Percentiles rank a stretch among this genome's conserved stretches.
Evolutionary conservation across 2,113 vertebrate species (phyloP).

Genomic region (Chaetops frenatus): DNA sequence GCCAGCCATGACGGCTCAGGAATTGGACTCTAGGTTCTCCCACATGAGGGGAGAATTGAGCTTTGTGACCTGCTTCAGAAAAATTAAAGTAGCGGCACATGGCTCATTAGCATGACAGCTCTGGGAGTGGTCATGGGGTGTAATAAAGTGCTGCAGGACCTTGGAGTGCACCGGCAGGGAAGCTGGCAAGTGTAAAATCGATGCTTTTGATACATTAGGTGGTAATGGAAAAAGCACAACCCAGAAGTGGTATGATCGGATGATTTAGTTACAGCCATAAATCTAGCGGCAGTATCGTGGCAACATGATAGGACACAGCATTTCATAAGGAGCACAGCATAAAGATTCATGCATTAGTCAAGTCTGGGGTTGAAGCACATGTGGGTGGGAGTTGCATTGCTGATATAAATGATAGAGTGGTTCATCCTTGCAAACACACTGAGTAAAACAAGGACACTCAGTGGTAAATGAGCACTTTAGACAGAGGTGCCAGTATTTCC

Average conservation of each 20-base stretch:
- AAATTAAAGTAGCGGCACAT: slow-evolving; percentile 9
- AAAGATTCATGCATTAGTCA: slow-evolving; percentile 10
- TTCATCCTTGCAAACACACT: not conserved
- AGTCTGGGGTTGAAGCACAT: not conserved
- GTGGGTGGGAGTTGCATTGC: not conserved
- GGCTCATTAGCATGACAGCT: slow-evolving; percentile 57
- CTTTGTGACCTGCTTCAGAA: slow-evolving; percentile 15
- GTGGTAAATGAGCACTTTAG: not conserved
- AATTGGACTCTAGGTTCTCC: slow-evolving; percentile 37
- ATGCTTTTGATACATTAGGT: slow-evolving; percentile 58
- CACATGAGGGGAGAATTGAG: slow-evolving; percentile 13
- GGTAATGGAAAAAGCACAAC: slow-evolving; percentile 53
- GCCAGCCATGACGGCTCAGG: not conserved
- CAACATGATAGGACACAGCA: slow-evolving; percentile 30
- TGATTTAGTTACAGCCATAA: slow-evolving; percentile 60
- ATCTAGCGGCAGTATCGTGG: slow-evolving; percentile 21
- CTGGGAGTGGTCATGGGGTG: not conserved
- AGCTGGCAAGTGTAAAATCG: slow-evolving; percentile 34
- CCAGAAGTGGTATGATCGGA: slow-evolving; percentile 40
- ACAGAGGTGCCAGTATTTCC: not conserved
- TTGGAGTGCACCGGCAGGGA: not conserved
- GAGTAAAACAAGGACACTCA: not conserved
- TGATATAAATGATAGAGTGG: not conserved
- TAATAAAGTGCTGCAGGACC: slow-evolving; percentile 44
- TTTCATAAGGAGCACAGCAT: not conserved